phyloP scores from a whole-genome alignment of 2,113 vertebrate genomes.

The Bothrops jararaca region DNA sequence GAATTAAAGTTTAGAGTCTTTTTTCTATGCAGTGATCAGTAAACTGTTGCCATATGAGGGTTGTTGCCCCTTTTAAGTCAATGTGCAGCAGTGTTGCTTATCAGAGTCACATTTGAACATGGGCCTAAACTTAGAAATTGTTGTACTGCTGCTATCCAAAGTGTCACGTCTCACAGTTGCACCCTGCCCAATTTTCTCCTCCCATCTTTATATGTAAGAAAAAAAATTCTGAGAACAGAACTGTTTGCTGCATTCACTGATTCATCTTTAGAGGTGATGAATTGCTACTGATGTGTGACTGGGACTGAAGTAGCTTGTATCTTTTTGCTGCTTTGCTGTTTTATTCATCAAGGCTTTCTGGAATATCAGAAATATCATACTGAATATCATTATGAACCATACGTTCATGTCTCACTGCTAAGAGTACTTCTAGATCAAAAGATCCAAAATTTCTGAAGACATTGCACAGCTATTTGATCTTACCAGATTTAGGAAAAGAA shows the following conservation, averaged over 20 bases:
- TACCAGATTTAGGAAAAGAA: neutral
- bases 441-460: neutral
- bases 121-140: neutral
- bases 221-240: slow-evolving; percentile 17
- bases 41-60: accelerated
- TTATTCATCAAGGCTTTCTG: neutral
- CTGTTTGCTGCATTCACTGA: slow-evolving; percentile 5
- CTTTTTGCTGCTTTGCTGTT: neutral
- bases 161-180: slow-evolving; percentile 19
- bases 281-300: slow-evolving; percentile 41
- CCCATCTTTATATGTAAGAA: neutral
- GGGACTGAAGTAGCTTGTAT: neutral
- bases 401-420: neutral
- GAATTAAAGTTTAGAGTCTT: neutral
- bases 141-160: neutral
- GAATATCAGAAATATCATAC: neutral
- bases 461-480: neutral
- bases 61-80: accelerated
- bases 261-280: slow-evolving; percentile 51
- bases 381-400: neutral
- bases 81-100: neutral
- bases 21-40: neutral
- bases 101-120: neutral
- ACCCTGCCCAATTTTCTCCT: neutral
- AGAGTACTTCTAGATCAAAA: neutral